Conservation (phyloP, 1,140 invertebrate genomes). For the Drosophila cardini region DNA sequence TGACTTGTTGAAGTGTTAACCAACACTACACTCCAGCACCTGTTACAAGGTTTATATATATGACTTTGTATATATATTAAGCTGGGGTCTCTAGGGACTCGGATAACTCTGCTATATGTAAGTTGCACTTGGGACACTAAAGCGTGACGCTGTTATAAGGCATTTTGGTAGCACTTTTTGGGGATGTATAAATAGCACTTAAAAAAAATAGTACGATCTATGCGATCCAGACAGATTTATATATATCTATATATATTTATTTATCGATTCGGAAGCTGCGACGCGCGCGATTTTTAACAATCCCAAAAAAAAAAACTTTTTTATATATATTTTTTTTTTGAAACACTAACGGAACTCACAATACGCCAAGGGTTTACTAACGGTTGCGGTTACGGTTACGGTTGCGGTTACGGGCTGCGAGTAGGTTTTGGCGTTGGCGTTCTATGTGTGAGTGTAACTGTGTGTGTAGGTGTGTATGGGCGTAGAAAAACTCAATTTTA, state of each 20-base stretch:
- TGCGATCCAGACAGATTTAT: constrained; percentile 23
- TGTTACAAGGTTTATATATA: constrained; percentile 12
- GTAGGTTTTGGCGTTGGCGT: background rate
- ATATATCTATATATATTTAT: constrained; percentile 5
- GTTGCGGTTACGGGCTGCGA: constrained; percentile 10
- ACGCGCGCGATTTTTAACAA: constrained; percentile 23
- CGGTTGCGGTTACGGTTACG: constrained; percentile 11
- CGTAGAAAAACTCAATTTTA: constrained; percentile 40
- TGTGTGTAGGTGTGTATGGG: constrained; percentile 15
- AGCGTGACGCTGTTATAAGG: constrained; percentile 77
- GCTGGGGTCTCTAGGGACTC: background rate
- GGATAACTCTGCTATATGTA: constrained; percentile 1
- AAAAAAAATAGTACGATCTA: constrained; percentile 69
- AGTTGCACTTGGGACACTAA: constrained; percentile 75
- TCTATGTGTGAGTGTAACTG: background rate
- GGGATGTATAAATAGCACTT: constrained; percentile 60
- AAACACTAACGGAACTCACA: constrained; percentile 23
- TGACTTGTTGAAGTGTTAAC: constrained; percentile 26
- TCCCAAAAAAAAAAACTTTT: constrained; percentile 16
- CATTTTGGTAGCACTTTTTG: constrained; percentile 68
- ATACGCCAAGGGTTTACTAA: background rate
- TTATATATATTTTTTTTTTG: constrained; percentile 13
- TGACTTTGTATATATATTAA: background rate
- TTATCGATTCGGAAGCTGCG: constrained; percentile 27
- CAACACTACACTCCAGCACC: constrained; percentile 36